Base-by-base conservation (phyloP, 2,888 invertebrate genomes). In the Amphipoea lucens region DNA sequence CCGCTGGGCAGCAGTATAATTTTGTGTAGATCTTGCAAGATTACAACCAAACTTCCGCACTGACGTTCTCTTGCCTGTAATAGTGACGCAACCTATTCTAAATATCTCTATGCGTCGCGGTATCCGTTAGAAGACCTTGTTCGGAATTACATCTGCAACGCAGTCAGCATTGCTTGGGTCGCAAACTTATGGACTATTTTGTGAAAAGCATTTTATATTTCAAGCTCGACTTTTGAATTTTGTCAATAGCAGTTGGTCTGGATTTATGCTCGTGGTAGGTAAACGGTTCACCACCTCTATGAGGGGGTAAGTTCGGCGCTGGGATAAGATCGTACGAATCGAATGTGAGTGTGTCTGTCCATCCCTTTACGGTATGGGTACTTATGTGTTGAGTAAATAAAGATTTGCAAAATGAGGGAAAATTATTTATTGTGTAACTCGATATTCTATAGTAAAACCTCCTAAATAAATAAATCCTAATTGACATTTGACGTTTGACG, bases 81-180 rank as follows among this genome's bases (percentile, higher is more conserved):
- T 20, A 67, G 36, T 78, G 68, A 69, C 69, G 74, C 14, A 74
- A 76, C 62, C 42, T 20, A n/a, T 29, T 40, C 29, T 14, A 23
- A 70, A 70, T 76, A 62, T 74, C 42, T 63, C 48, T 65, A 69
- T 72, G 36, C 85, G 54, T 54, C 23, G 68, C 60, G 11, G 42
- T 45, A 48, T 14, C 57, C 45, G 42, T 29, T 71, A 29, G 62
- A 75, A 82, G 62, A 81, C 85, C 75, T 74, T 63, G 70, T 45
- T n/a, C 40, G 14, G 54, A 72, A 76, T 66, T 76, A 72, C 12
- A 76, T 85, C 83, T 85, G 83, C 86, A 83, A 62, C 66, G 65
- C 72, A 81, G 81, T 75, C 62, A 76, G 67, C 74, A 80, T 63
- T 76, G 85, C 76, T 76, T 73, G 4, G 69, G 12, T 80, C 40